Conservation (phyloP, 2,888 invertebrate genomes). For the Cryptocheilus praepositus region DNA sequence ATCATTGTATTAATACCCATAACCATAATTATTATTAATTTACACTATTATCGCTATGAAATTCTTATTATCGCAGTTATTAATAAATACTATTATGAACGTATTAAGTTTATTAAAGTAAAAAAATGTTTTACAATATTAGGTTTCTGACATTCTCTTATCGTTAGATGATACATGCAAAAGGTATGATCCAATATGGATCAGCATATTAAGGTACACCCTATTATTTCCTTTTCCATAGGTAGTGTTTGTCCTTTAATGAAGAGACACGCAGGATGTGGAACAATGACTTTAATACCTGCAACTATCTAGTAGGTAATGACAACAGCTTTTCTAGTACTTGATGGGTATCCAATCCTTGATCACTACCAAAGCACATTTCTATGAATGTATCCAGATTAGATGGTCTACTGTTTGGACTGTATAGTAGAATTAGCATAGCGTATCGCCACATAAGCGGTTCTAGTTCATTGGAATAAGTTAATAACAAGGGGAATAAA, state of each 20-base stretch:
- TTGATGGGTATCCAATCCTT: conserved; percentile 15
- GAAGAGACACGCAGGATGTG: background rate
- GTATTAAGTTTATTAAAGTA: conserved; percentile 3
- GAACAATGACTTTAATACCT: background rate
- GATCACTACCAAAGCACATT: conserved; percentile 29
- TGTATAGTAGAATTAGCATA: conserved; percentile 31
- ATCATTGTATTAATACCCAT: conserved; percentile 11
- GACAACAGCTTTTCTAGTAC: conserved; percentile 30
- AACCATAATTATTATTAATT: conserved; percentile 16
- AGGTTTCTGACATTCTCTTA: background rate
- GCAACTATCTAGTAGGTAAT: conserved; percentile 1
- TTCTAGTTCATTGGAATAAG: conserved; percentile 29
- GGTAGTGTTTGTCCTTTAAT: background rate
- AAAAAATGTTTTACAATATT: conserved; percentile 2
- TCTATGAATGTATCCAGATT: conserved; percentile 29
- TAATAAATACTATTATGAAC: conserved; percentile 13
- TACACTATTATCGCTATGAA: conserved; percentile 7
- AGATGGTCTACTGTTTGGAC: conserved; percentile 22
- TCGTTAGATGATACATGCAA: too few species aligned
- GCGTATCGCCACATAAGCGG: conserved; percentile 40
- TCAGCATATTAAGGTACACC: background rate
- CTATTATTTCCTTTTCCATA: background rate
- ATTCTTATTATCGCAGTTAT: conserved; percentile 10
- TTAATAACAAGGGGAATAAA: conserved; percentile 29
- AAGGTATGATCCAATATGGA: background rate